phyloP scores from a whole-genome alignment of 2,113 vertebrate genomes.

The Glareola pratincola region DNA sequence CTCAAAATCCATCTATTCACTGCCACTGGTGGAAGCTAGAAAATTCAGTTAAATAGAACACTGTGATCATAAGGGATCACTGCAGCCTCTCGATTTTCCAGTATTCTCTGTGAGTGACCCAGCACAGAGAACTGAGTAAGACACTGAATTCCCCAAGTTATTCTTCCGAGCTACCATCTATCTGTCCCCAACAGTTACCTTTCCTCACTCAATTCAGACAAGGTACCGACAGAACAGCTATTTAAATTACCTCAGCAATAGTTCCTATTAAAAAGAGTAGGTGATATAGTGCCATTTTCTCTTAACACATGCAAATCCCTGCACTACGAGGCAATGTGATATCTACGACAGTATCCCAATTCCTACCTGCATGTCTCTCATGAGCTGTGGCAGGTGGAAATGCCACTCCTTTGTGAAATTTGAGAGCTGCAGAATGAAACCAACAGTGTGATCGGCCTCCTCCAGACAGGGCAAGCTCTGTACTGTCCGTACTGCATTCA shows the following conservation, averaged over 20 bases:
- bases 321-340: neutral
- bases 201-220: neutral
- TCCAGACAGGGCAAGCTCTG: constrained; percentile 93
- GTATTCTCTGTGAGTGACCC: neutral
- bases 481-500: constrained; percentile 90
- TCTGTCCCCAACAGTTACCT: neutral
- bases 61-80: neutral
- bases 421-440: constrained; percentile 95
- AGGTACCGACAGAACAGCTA: neutral
- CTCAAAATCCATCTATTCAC: neutral
- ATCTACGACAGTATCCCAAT: neutral
- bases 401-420: constrained; percentile 96
- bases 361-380: constrained; percentile 88
- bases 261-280: neutral
- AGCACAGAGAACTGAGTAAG: neutral
- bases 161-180: neutral
- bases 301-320: neutral
- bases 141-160: neutral
- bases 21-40: neutral
- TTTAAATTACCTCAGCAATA: neutral
- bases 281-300: neutral
- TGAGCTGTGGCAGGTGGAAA: constrained; percentile 93
- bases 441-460: constrained; percentile 95
- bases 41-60: neutral
- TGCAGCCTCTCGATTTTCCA: neutral